These are phyloP conservation scores for Nycticebus coucang DNA, from an alignment of 2,113 vertebrate genomes.

Conservation along the genomic window DNA sequence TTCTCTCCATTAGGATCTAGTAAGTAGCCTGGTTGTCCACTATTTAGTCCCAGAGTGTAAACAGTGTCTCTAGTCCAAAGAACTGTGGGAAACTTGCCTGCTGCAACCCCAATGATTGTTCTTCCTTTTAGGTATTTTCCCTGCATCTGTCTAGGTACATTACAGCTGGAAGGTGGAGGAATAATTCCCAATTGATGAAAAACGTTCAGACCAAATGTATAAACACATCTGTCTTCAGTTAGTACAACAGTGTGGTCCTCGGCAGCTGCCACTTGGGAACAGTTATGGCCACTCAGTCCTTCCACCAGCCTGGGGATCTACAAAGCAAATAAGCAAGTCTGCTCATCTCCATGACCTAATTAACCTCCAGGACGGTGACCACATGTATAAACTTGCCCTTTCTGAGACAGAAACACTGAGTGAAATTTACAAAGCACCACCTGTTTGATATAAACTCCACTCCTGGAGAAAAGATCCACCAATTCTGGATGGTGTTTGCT, in stretches of 20 bases:
- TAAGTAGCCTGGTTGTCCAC: conserved; percentile 95
- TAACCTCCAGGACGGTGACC: no score
- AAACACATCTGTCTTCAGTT: conserved; percentile 95
- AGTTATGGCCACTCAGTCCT: conserved; percentile 91
- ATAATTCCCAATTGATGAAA: conserved; percentile 94
- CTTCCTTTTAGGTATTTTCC: conserved; percentile 95
- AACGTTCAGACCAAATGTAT: conserved; percentile 95
- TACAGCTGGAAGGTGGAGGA: conserved; percentile 91
- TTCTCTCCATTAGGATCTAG: conserved; percentile 97
- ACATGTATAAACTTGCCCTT: no score
- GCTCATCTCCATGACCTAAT: no score
- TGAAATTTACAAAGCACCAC: conserved; percentile 76
- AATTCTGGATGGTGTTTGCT: conserved; percentile 95
- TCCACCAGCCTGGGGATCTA: conserved; percentile 95
- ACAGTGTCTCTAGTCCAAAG: conserved; percentile 96
- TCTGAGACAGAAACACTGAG: no score
- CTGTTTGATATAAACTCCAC: conserved; percentile 95
- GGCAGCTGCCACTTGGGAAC: conserved; percentile 94
- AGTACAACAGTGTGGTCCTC: conserved; percentile 97
- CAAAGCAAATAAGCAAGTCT: conserved; percentile 67
- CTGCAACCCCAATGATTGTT: conserved; percentile 93
- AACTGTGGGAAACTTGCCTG: conserved; percentile 97
- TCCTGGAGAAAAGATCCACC: conserved; percentile 95
- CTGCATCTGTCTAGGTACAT: conserved; percentile 95
- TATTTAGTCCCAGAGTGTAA: conserved; percentile 97